Percentiles rank a stretch among this genome's conserved stretches.
Evolutionary conservation across 2,888 invertebrate genomes (phyloP).

Genomic region (Andrena trimmerana): DNA sequence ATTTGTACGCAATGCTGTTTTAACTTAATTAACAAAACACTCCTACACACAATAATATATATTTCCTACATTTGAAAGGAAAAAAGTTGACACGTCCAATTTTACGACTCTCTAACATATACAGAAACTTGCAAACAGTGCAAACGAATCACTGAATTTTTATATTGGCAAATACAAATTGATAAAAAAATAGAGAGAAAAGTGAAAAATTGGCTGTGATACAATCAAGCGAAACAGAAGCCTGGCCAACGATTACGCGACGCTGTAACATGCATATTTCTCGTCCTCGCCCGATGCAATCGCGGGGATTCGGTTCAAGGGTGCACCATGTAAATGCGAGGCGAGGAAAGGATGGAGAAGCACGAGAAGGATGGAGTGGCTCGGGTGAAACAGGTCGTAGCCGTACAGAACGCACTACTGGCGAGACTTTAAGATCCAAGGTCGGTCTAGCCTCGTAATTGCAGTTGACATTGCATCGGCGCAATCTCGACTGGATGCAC

Average conservation of each 20-base stretch:
- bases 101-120: too few species aligned
- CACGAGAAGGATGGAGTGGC: constrained; percentile 21
- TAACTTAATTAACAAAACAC: too few species aligned
- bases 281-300: constrained; percentile 43
- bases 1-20: too few species aligned
- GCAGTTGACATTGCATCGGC: constrained; percentile 38
- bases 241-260: constrained; percentile 21
- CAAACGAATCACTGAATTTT: too few species aligned
- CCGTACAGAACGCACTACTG: constrained; percentile 1
- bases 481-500: constrained; percentile 16
- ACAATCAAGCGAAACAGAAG: constrained; percentile 3
- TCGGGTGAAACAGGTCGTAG: background rate
- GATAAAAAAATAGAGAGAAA: too few species aligned
- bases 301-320: constrained; percentile 55
- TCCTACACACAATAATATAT: too few species aligned
- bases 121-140: too few species aligned
- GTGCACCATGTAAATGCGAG: constrained; percentile 39
- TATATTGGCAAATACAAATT: too few species aligned
- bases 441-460: constrained; percentile 22
- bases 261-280: constrained; percentile 36
- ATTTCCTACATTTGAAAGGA: too few species aligned
- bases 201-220: background rate
- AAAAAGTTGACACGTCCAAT: too few species aligned
- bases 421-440: constrained; percentile 44
- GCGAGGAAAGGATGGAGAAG: constrained; percentile 39